Conservation (phyloP, 2,797 vertebrate species). For the Loris lydekkerianus region DNA sequence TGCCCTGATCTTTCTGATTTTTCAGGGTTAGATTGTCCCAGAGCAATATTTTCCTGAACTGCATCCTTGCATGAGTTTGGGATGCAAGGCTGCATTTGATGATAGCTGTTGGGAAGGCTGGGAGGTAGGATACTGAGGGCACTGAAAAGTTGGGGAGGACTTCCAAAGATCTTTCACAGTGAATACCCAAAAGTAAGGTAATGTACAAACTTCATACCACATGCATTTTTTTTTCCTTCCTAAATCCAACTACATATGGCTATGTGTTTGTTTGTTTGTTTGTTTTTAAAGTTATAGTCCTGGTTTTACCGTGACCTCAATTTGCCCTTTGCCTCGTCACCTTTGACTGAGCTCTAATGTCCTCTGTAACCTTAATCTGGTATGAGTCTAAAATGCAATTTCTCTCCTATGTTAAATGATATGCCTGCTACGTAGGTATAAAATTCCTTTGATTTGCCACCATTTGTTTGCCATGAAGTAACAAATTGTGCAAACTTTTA, state of each 20-base stretch:
- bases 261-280: background rate
- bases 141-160: background rate
- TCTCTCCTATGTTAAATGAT: background rate
- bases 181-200: background rate
- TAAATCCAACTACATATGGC: background rate
- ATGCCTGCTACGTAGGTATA: background rate
- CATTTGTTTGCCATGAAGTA: conserved; percentile 33
- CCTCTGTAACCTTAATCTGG: background rate
- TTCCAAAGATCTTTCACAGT: background rate
- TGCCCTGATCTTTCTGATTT: conserved; percentile 77
- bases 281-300: background rate
- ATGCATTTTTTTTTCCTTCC: background rate
- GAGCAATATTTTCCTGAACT: background rate
- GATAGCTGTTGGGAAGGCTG: background rate
- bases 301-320: background rate
- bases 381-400: background rate
- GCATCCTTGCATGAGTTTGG: background rate
- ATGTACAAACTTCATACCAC: background rate
- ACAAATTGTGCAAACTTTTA: background rate
- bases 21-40: background rate
- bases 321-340: background rate
- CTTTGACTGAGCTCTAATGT: background rate
- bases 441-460: conserved; percentile 22
- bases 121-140: background rate
- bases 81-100: background rate